Evolutionary conservation across 2,888 invertebrate genomes (phyloP).

Genomic region (Trisateles emortualis): DNA sequence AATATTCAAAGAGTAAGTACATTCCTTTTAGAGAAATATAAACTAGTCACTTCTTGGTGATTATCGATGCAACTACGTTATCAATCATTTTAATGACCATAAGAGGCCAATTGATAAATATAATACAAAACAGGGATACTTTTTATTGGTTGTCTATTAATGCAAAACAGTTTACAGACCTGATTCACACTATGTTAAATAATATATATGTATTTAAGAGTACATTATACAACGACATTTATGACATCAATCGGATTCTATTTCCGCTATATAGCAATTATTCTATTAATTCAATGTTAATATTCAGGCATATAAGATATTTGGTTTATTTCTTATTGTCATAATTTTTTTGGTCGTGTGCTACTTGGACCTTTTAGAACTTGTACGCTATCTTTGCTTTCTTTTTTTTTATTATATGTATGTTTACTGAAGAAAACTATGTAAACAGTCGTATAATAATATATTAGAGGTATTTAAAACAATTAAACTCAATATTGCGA

Average conservation of each 20-base stretch:
- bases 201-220: conserved; percentile 1
- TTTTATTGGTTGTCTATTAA: not conserved
- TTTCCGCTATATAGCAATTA: conserved; percentile 34
- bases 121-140: not conserved
- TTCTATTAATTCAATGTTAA: conserved; percentile 39
- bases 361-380: conserved; percentile 22
- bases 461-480: not conserved
- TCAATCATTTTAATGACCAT: not conserved
- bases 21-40: not conserved
- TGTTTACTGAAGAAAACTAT: not conserved
- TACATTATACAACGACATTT: conserved; percentile 10
- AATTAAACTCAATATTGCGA: not conserved
- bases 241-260: conserved; percentile 18
- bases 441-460: not conserved
- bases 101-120: not conserved
- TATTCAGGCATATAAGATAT: conserved; percentile 26
- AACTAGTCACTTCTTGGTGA: conserved; percentile 1
- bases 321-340: conserved; percentile 43
- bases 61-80: conserved; percentile 1
- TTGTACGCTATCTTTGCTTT: conserved; percentile 8
- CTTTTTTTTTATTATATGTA: conserved; percentile 10
- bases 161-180: not conserved
- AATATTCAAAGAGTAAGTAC: conserved; percentile 1
- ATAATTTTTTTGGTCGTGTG: conserved; percentile 39
- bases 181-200: not conserved